Evolutionary conservation across 2,888 invertebrate genomes (phyloP).

Genomic region (Hermaeophaga mercurialis): DNA sequence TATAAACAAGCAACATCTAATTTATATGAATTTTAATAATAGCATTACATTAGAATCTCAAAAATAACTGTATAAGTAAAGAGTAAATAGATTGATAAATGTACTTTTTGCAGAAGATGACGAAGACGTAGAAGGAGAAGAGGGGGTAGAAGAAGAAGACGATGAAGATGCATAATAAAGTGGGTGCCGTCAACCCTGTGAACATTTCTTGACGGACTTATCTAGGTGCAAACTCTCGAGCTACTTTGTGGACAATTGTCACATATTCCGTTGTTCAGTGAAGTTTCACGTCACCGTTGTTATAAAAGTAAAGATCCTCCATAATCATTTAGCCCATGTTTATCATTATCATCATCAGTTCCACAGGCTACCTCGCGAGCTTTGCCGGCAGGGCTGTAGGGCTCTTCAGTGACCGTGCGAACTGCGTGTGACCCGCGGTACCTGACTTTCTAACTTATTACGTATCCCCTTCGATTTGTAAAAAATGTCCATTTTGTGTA

Average conservation of each 20-base stretch:
- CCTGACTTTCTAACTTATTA: slow-evolving; percentile 56
- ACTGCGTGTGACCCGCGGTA: slow-evolving; percentile 51
- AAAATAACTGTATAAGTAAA: too few species aligned
- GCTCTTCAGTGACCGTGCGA: slow-evolving; percentile 50
- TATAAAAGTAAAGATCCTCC: slow-evolving; percentile 6
- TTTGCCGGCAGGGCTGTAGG: slow-evolving; percentile 42
- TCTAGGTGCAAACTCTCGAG: slow-evolving; percentile 52
- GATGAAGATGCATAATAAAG: slow-evolving; percentile 59
- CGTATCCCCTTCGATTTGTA: slow-evolving; percentile 59
- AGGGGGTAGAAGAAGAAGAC: slow-evolving; percentile 56
- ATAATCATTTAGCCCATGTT: too few species aligned
- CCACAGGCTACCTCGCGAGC: slow-evolving; percentile 52
- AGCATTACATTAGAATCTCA: too few species aligned
- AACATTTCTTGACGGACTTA: slow-evolving; percentile 49
- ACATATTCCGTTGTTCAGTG: slow-evolving; percentile 14
- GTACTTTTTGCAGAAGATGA: slow-evolving; percentile 52
- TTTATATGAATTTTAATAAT: too few species aligned
- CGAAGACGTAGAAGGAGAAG: slow-evolving; percentile 56
- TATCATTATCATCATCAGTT: slow-evolving; percentile 29
- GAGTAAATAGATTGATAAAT: too few species aligned
- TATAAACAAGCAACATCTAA: too few species aligned
- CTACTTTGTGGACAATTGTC: slow-evolving; percentile 49
- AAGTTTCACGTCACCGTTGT: slow-evolving; percentile 36
- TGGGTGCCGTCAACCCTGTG: slow-evolving; percentile 48
- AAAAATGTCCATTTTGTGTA: slow-evolving; percentile 61